These are phyloP conservation scores for Perccottus glenii DNA, from an alignment of 2,113 vertebrate genomes.

Conservation along the genomic window DNA sequence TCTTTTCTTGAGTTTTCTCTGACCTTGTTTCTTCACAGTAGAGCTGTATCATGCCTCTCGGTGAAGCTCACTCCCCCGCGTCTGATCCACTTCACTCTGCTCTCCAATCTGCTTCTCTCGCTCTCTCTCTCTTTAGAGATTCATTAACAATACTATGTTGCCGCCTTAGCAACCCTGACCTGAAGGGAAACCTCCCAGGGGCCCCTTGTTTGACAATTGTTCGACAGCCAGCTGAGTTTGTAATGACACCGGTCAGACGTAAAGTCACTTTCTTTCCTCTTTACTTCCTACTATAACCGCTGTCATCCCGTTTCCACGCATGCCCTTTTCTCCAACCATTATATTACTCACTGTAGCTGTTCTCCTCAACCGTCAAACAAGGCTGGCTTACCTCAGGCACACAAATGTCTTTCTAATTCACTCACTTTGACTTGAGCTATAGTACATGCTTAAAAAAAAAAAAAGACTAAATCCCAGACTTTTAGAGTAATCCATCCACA, in stretches of 20 bases:
- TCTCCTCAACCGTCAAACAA: slow-evolving; percentile 20
- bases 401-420: slow-evolving; percentile 24
- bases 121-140: slow-evolving; percentile 59
- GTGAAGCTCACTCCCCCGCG: slow-evolving; percentile 56
- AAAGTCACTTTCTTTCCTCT: slow-evolving; percentile 27
- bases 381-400: slow-evolving; percentile 30
- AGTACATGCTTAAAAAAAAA: neutral
- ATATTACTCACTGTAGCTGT: slow-evolving; percentile 36
- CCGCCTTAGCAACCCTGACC: slow-evolving; percentile 73
- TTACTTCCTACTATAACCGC: slow-evolving; percentile 42
- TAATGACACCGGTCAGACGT: slow-evolving; percentile 40
- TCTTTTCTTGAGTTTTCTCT: slow-evolving; percentile 25
- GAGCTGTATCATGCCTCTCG: slow-evolving; percentile 42
- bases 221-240: slow-evolving; percentile 34
- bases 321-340: slow-evolving; percentile 17
- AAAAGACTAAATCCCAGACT: slow-evolving; percentile 26
- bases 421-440: slow-evolving; percentile 11
- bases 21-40: slow-evolving; percentile 48
- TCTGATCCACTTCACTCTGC: slow-evolving; percentile 26
- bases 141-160: slow-evolving; percentile 76
- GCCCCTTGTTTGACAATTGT: slow-evolving; percentile 71
- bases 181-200: slow-evolving; percentile 63
- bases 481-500: slow-evolving; percentile 10
- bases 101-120: slow-evolving; percentile 24
- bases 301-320: slow-evolving; percentile 45